A percentile compares a stretch with the other conserved stretches of the same genome.
These are phyloP conservation scores for Clarias laeviceps DNA, from an alignment of 2,797 vertebrate species.

Conservation along the genomic window DNA sequence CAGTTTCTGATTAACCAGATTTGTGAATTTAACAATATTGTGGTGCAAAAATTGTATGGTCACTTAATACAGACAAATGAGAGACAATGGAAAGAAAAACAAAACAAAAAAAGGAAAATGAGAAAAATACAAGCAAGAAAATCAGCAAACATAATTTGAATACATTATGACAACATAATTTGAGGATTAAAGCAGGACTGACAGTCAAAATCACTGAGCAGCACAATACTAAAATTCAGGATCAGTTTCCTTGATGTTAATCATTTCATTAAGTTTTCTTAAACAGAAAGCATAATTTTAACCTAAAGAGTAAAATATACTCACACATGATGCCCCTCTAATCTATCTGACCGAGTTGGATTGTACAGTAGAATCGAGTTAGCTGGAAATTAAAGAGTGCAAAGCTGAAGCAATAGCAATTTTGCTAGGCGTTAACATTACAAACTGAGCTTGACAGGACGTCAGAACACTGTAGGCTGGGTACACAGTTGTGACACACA, in stretches of 20 bases:
- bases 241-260: neutral
- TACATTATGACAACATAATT: too few relatives aligned
- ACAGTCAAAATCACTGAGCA: neutral
- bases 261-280: neutral
- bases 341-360: neutral
- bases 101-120: neutral
- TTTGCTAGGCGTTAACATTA: constrained; percentile 25
- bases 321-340: neutral
- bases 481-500: constrained; percentile 41
- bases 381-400: neutral
- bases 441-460: constrained; percentile 6
- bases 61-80: neutral
- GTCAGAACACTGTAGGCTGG: neutral
- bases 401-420: neutral
- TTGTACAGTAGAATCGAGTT: neutral
- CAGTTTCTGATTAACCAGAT: neutral
- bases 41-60: neutral
- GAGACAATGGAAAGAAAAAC: neutral
- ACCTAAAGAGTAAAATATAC: neutral
- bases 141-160: too few relatives aligned
- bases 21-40: neutral
- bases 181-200: neutral
- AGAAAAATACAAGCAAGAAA: neutral
- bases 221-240: neutral
- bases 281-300: neutral